A percentile compares a stretch with the other conserved stretches of the same genome.
These are phyloP conservation scores for Autographa gamma DNA, from an alignment of 2,888 invertebrate species.

Conservation along the genomic window DNA sequence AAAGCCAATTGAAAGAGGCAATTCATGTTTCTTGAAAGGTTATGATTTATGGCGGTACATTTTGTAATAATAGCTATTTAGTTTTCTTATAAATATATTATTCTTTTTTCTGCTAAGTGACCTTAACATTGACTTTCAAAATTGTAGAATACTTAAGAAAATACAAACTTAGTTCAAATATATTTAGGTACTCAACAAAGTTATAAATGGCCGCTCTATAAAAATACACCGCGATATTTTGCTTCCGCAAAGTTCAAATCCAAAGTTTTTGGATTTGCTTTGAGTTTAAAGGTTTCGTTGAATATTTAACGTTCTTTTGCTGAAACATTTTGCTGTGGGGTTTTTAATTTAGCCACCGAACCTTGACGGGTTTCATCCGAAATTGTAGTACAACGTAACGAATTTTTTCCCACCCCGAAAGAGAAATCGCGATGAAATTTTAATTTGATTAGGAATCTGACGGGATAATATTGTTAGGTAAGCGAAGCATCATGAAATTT, in stretches of 20 bases:
- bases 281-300: conserved; percentile 43
- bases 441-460: conserved; percentile 74
- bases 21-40: background rate
- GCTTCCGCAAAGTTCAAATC: conserved; percentile 24
- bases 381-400: conserved; percentile 48
- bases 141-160: conserved; percentile 24
- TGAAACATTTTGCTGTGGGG: conserved; percentile 50
- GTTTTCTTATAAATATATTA: background rate
- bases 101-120: background rate
- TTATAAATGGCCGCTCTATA: conserved; percentile 17
- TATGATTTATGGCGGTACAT: background rate
- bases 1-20: background rate
- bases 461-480: conserved; percentile 61
- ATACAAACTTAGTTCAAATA: conserved; percentile 31
- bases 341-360: conserved; percentile 57
- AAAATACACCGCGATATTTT: conserved; percentile 35
- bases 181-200: conserved; percentile 27
- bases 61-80: background rate
- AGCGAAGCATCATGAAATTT: conserved; percentile 60
- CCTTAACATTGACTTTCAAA: conserved; percentile 15
- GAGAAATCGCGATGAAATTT: conserved; percentile 70
- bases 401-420: conserved; percentile 55
- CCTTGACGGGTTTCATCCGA: conserved; percentile 35
- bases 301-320: conserved; percentile 51
- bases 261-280: conserved; percentile 17